A percentile compares a stretch with the other conserved stretches of the same genome.
These are phyloP conservation scores for Tragopan temminckii DNA, from an alignment of 2,797 vertebrate species.

Conservation along the genomic window DNA sequence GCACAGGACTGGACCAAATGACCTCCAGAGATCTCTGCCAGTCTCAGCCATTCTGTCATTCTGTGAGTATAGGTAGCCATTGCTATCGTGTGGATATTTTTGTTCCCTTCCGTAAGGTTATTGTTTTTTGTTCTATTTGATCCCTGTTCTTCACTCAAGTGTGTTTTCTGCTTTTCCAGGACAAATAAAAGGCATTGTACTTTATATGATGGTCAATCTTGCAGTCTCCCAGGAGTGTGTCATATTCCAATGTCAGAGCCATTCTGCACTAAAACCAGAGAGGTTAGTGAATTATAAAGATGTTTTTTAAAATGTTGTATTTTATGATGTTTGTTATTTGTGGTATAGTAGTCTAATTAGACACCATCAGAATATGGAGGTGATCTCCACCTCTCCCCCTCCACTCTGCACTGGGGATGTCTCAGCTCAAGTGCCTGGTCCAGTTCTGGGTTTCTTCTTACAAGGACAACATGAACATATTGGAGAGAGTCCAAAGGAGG, in stretches of 20 bases:
- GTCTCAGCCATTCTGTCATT: not conserved
- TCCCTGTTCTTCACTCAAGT: not conserved
- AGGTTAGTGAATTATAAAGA: constrained; percentile 82
- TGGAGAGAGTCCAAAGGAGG: too few species aligned
- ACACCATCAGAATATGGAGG: not conserved
- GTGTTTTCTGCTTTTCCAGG: constrained; percentile 78
- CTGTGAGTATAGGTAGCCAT: not conserved
- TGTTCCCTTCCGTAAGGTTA: not conserved
- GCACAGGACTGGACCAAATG: not conserved
- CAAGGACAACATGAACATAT: too few species aligned
- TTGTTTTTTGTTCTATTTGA: not conserved
- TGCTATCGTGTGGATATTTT: not conserved
- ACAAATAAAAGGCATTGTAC: constrained; percentile 92
- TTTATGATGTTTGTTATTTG: not conserved
- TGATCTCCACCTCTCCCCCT: not conserved
- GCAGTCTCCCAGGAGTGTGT: constrained; percentile 88
- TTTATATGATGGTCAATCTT: constrained; percentile 89
- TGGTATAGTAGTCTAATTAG: not conserved
- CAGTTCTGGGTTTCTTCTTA: too few species aligned
- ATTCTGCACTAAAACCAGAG: constrained; percentile 94
- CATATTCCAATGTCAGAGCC: constrained; percentile 97
- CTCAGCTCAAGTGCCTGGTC: too few species aligned
- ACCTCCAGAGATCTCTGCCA: not conserved
- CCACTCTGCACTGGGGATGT: too few species aligned
- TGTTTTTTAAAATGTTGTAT: not conserved